Percentiles rank a stretch among this genome's conserved stretches.
These are phyloP conservation scores for Lagocephalus sceleratus DNA, from an alignment of 2,797 vertebrate genomes.

Conservation along the genomic window DNA sequence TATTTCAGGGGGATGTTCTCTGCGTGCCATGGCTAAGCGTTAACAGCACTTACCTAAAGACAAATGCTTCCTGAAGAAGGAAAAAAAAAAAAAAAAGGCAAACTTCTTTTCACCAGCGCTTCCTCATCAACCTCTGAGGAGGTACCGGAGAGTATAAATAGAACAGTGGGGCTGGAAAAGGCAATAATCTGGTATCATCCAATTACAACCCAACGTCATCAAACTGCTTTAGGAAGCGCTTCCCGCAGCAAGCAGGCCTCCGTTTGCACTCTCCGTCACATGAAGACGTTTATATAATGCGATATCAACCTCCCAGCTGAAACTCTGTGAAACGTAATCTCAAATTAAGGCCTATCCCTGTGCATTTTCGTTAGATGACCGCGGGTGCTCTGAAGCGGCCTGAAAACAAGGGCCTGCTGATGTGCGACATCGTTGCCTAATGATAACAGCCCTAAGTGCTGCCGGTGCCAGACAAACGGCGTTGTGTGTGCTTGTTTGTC, in stretches of 20 bases:
- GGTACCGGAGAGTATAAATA: constrained; percentile 22
- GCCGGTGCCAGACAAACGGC: background rate
- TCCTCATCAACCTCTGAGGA: constrained; percentile 2
- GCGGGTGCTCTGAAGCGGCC: too few species aligned
- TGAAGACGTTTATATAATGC: background rate
- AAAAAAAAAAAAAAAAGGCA: background rate
- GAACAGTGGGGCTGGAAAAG: constrained; percentile 22
- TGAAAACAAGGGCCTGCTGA: constrained; percentile 6
- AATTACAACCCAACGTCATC: constrained; percentile 24
- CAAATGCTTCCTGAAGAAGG: background rate
- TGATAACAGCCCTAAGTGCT: background rate
- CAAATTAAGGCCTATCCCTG: too few species aligned
- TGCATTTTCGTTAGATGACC: too few species aligned
- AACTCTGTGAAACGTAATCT: too few species aligned
- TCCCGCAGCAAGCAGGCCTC: constrained; percentile 15
- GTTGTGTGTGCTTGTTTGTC: too few species aligned
- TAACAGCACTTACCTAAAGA: constrained; percentile 13
- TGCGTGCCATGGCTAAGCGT: constrained; percentile 47
- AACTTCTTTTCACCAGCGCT: background rate
- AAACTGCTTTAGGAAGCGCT: constrained; percentile 19
- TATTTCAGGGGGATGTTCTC: constrained; percentile 64
- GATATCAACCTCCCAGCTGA: too few species aligned
- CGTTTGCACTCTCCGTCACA: constrained; percentile 19
- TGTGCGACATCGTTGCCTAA: constrained; percentile 1
- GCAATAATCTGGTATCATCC: constrained; percentile 41